Evolutionary conservation across 2,113 vertebrate species (phyloP), one percentile per base, ranked within the genome.

Genomic region (Sander lucioperca): DNA sequence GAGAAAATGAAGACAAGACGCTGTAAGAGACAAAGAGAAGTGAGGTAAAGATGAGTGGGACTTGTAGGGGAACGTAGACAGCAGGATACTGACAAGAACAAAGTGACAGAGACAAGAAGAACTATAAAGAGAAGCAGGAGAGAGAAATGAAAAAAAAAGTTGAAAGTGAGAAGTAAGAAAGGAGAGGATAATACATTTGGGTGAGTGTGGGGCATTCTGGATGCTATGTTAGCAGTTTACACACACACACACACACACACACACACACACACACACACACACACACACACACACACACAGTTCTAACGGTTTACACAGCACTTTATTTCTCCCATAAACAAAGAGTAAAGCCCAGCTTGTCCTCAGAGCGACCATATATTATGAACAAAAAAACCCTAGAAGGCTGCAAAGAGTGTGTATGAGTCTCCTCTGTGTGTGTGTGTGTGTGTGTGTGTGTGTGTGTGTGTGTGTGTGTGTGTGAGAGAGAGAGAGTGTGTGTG

Each of bases 321-420:
- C 83, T 92, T 92, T 91, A 91, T 93, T 91, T 92, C 74, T 77
- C 86, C 89, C 72, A 88, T 92, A 92, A 95, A 92, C 83, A 92
- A 93, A 75, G 39, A 74, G 39, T 57, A 71, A 66, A 82, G 54
- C 56, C 66, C 66, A 62, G 72, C 57, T 67, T 85, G 80, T 90
- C 85, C 86, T 84, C 83, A 69, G 74, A 80, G 66, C 45, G 39
- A 68, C 72, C 76, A 83, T 91, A 90, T 87, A 89, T 93, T 91
- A 90, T 80, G 65, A 69, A 78, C 13, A 45, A 62, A 81, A 88
- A 3, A 82, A 79, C 77, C 84, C 64, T 77, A 6, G 59, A 82
- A 83, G 77, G 66, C 63, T 63, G 50, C 27, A 48, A 7, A 21
- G 5, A 6, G n/a, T 78, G 69, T 65, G 70, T 64, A 16, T 39